Evolutionary conservation across 2,113 vertebrate genomes (phyloP), one percentile per base, ranked within the genome.

Genomic region (Dipodomys spectabilis): DNA sequence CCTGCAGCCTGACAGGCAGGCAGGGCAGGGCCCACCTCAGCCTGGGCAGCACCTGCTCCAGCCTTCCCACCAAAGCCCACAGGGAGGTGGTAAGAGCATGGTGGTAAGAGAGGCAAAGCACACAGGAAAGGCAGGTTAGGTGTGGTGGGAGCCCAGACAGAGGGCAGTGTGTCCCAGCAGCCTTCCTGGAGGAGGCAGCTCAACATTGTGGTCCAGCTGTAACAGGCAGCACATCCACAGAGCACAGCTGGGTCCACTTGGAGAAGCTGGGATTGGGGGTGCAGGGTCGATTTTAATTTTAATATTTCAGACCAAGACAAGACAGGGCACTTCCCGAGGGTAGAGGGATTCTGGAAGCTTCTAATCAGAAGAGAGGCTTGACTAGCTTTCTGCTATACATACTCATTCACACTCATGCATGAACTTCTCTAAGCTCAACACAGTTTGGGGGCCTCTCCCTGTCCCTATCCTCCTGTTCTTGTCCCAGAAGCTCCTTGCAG

Each of bases 381-480:
- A 71, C 53, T 44, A 45, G 25, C 73, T 16, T 18, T n/a, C 30
- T 27, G 28, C 20, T 72, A 19, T 44, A n/a, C 49, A 7, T 20
- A 39, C 8, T 2, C 7, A 16, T 15, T 30, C 27, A 25, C 35
- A 82, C 30, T 23, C 10, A 23, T 20, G 49, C 30, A 32, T 0
- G 4, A 18, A 65, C 35, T 15, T 1, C 35, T 12, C 35, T 18
- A 62, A 88, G 11, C 44, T n/a, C 39, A 39, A 27, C 32, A 10
- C 0, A 2, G 7, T 32, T 23, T 44, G 16, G 0, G 0, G 4
- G 16, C 8, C 67, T n/a, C 23, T 30, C 1, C 30, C 0, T 0
- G 0, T 2, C 12, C 30, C 44, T 60, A 9, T 30, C 32, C 23
- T 0, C 23, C 7, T 44, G 39, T n/a, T 15, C 1, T 19, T 39